These are phyloP conservation scores for Eriocheir sinensis DNA, from an alignment of 1,140 invertebrate species.

Conservation along the genomic window DNA sequence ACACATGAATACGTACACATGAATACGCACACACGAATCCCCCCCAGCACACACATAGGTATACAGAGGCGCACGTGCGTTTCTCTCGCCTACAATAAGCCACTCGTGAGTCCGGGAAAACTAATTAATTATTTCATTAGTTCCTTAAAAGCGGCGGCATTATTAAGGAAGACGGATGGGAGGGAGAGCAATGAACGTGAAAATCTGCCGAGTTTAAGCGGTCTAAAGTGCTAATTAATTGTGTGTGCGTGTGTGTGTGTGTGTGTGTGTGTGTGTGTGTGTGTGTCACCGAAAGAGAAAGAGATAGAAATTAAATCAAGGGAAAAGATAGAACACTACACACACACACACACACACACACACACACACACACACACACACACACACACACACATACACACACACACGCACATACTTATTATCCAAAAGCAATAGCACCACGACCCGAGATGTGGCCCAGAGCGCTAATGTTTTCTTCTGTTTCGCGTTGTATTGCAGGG, in stretches of 20 bases:
- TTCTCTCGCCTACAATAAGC: background rate
- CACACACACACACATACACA: background rate
- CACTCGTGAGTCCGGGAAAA: background rate
- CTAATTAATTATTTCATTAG: background rate
- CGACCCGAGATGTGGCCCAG: too few relatives aligned
- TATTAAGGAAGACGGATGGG: background rate
- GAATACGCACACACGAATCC: conserved; percentile 21
- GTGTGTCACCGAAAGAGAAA: background rate
- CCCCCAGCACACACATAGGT: background rate
- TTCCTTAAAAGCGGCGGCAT: background rate
- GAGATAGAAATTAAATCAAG: background rate
- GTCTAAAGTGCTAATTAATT: background rate
- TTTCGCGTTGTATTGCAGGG: conserved; percentile 83
- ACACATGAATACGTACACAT: background rate
- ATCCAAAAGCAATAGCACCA: too few relatives aligned
- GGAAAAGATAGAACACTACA: too few relatives aligned
- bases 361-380: background rate
- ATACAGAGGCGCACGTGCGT: background rate
- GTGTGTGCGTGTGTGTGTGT: conserved; percentile 4
- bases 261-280: background rate
- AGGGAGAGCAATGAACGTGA: background rate
- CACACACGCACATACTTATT: background rate
- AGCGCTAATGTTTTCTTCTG: too few relatives aligned
- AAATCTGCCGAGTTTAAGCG: background rate
- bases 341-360: too few relatives aligned